Evolutionary conservation across 2,113 vertebrate genomes (phyloP), one percentile per base, ranked within the genome.

Genomic region (Salvator merianae): DNA sequence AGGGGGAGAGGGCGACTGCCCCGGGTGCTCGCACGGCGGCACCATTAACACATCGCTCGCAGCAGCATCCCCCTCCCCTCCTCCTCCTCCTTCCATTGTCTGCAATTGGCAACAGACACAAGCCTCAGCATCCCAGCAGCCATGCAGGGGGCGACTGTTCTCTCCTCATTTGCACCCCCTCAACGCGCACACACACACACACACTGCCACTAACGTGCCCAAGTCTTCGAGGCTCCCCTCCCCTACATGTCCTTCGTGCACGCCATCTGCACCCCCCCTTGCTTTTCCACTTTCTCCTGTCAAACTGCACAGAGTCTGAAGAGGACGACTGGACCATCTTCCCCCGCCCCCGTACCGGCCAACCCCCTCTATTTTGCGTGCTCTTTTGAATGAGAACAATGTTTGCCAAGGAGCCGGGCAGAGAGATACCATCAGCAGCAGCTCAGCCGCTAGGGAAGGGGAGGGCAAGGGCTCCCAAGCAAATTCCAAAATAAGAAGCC

Each of bases 1-100:
- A 14, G 16, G 6, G 40, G 47, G 43, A 14, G 26, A 5, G 32
- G 77, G 1, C 13, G 66, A 30, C 83, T 24, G 86, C 63, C 22
- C 71, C 59, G 38, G 70, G 81, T 62, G 79, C 70, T 65, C 86
- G 62, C 82, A 26, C 83, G 90, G 91, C 84, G 88, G 86, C 88
- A 87, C 90, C 89, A 10, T 55, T 40, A 79, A 83, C 84, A 77
- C 34, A 38, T 72, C 86, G 84, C 88, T 80, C 83, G 65, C 34
- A 90, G 87, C 91, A 84, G 75, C 74, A 0, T 59, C 0, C 47
- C 74, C 14, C 66, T 74, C 84, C 28, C 66, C 81, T 63, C 59
- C n/a, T 13, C 24, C 5, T 1, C 73, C 77, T 87, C 65, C 38
- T 85, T 38, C 94, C 86, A 94, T 95, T 95, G 93, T 95, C 93